A percentile compares a stretch with the other conserved stretches of the same genome.
These are phyloP conservation scores for Ambastaia sidthimunki DNA, from an alignment of 2,797 vertebrate species.

Conservation along the genomic window DNA sequence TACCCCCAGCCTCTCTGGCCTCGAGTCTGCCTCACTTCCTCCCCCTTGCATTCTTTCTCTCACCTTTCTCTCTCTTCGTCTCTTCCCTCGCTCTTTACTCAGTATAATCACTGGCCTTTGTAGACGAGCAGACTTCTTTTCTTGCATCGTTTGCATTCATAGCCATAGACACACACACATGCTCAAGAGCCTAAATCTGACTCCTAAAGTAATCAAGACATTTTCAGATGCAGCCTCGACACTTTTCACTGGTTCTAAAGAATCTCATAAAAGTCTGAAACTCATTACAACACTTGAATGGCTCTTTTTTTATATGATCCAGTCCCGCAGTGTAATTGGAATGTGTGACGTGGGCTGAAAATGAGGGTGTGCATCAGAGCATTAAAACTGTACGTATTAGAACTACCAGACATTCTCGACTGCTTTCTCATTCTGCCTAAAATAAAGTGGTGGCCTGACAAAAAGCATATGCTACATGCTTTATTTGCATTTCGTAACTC, in stretches of 20 bases:
- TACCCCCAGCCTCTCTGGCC: conserved; percentile 74
- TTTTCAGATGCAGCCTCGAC: conserved; percentile 54
- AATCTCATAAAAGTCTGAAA: conserved; percentile 63
- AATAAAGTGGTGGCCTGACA: not conserved
- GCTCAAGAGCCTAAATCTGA: conserved; percentile 48
- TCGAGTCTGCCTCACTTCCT: conserved; percentile 70
- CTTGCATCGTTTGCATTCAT: conserved; percentile 48
- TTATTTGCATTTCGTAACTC: conserved; percentile 31
- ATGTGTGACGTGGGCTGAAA: conserved; percentile 36
- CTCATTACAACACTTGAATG: conserved; percentile 51
- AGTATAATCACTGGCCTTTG: conserved; percentile 69
- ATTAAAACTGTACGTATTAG: conserved; percentile 54
- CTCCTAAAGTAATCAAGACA: conserved; percentile 27
- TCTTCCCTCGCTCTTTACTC: conserved; percentile 63
- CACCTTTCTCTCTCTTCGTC: conserved; percentile 63
- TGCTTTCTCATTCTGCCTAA: conserved; percentile 6
- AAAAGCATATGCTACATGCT: conserved; percentile 43
- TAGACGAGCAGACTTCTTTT: conserved; percentile 72
- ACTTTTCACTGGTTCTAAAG: conserved; percentile 39
- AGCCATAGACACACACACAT: conserved; percentile 35
- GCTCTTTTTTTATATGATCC: conserved; percentile 53
- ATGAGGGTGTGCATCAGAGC: conserved; percentile 41
- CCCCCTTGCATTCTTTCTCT: conserved; percentile 65
- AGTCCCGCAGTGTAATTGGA: conserved; percentile 44
- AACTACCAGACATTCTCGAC: conserved; percentile 33